Evolutionary conservation across 2,888 invertebrate species (phyloP), one percentile per base, ranked within the genome.

Genomic region (Cataglyphis altisquamis): DNA sequence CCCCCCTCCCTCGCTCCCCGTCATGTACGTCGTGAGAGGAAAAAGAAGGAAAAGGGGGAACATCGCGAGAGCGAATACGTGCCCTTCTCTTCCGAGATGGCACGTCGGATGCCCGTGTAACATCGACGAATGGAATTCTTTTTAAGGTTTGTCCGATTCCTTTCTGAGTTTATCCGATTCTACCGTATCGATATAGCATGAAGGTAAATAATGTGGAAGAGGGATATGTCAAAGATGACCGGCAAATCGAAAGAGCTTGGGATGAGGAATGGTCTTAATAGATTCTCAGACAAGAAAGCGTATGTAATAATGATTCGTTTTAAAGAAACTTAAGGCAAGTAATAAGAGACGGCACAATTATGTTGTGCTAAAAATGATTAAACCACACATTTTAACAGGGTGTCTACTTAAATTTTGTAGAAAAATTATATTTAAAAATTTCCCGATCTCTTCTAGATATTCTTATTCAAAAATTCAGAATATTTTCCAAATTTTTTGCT

Each of bases 101-200:
- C 73, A 73, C 73, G n/a, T 68, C 21, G 63, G 55, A 45, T 81
- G n/a, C 21, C 21, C 52, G 41, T 68, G 60, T 70, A 52, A 80
- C 18, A 45, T 45, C 78, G 45, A 67, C 77, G 70, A 86, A 86
- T 84, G 82, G 80, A 74, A 87, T 87, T 86, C 86, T 82, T 82
- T 66, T 83, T 82, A 80, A 62, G 52, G 48, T 80, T 60, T n/a
- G 45, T 82, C 70, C 77, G 81, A 67, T 6, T 36, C 36, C 6
- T 36, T 36, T 36, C 36, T 36, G 36, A 36, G 36, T 36, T 6
- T 36, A 6, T 4, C 5, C 39, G 41, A 45, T 4, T 45, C 41
- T 41, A 45, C 45, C 18, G 18, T 10, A 21, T 57, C 63, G 55
- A n/a, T 57, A 21, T 29, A 41, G 18, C 52, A 67, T 66, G 41